A percentile compares a stretch with the other conserved stretches of the same genome.
Conservation (phyloP, 2,113 vertebrate species). For the Centropus bengalensis region DNA sequence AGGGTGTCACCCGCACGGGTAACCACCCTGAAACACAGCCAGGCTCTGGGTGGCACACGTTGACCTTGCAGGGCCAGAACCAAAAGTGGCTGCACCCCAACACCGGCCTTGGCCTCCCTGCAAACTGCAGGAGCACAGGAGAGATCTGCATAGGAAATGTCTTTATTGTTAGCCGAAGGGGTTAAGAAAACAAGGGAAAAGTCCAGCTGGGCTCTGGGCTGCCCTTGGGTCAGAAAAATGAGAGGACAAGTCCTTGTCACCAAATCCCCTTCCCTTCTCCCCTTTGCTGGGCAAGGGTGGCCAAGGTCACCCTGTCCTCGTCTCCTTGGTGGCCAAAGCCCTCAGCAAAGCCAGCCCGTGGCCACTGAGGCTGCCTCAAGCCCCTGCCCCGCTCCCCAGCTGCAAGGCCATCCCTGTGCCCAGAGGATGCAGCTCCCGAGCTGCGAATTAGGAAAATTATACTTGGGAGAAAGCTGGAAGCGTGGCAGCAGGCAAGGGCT, state of each 20-base stretch:
- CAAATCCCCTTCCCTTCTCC: neutral
- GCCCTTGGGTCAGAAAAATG: neutral
- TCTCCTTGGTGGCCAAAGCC: neutral
- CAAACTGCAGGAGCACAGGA: fast-evolving
- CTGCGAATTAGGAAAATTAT: neutral
- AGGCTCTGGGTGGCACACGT: neutral
- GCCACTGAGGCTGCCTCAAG: fast-evolving
- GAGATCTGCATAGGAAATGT: neutral
- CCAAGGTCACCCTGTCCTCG: fast-evolving
- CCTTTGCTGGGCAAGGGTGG: neutral
- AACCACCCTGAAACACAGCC: fast-evolving
- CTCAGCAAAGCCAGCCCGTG: neutral
- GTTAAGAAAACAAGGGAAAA: neutral
- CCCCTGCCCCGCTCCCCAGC: fast-evolving
- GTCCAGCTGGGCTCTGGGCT: neutral
- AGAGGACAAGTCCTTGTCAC: neutral
- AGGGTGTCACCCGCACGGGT: fast-evolving
- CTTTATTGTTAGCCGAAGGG: constrained; percentile 14
- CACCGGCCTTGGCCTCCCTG: neutral
- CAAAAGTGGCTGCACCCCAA: fast-evolving
- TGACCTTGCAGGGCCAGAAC: neutral
- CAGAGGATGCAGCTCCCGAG: neutral
- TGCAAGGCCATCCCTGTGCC: neutral
- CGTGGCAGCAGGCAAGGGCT: fast-evolving
- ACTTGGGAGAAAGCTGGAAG: neutral